Evolutionary conservation across 64 coral and sea anemone species (phyloP), one percentile per base, ranked within the genome.

Genomic region (Montipora capricornis): DNA sequence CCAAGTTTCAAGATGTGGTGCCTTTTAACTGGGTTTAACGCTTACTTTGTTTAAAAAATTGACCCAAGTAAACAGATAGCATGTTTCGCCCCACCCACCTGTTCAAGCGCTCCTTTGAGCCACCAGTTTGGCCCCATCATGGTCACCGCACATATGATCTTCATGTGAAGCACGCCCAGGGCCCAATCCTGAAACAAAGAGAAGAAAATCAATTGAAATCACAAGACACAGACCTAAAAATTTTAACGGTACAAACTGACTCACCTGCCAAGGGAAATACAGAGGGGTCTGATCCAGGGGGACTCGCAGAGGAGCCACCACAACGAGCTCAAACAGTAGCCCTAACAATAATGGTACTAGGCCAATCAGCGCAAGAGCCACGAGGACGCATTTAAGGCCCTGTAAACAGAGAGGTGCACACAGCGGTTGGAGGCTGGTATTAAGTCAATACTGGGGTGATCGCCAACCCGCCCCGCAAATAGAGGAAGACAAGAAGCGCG

Each of bases 81-180:
- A 44, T 20, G 62, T 5, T 26, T 8, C 45, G 17, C 44, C 15
- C 50, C 49, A 64, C 53, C 73, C 17, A 98, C 97, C 93, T 99
- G 95, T 92, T 99, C 98, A 17, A 99, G 92, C 1, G 89, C 81
- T 85, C 93, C 87, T 80, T 99, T 99, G 15, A 99, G 87, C 98
- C 98, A 99, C 98, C 98, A 99, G 69, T 99, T 96, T 12, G 98
- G 98, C 20, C 98, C 95, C 98, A 99, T 99, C 98, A 99, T 99
- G 8, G 98, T 96, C 51, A 99, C 92, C 22, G 98, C 98, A 76
- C 98, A 99, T 47, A 99, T 99, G 69, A 99, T 99, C 82, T 99
- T 99, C 89, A 96, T 99, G 74, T 99, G 98, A 6, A 99, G 82
- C 66, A 99, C 98, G 58, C 98, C 98, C 58, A 99, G 55, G 9